Base-by-base conservation (phyloP, 2,113 vertebrate species). In the Lota lota region DNA sequence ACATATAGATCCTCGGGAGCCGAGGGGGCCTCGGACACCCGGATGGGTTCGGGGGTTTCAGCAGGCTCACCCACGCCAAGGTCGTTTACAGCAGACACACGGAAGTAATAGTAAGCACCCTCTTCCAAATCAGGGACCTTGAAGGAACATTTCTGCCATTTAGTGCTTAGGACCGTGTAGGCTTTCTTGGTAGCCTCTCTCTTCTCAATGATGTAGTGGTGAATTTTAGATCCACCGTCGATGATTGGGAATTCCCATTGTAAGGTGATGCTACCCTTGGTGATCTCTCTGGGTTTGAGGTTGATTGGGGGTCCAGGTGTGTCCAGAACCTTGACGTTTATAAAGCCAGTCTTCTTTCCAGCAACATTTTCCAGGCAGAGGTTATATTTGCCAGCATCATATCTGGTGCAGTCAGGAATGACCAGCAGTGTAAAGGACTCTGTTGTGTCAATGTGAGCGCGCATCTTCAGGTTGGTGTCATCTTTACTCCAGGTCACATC, bases 171-270 rank as follows among this genome's bases (percentile, higher is more conserved):
- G 5, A 95, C 95, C 64, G 95, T 93, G 78, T 97, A 99, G 17
- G 97, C 95, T 71, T 99, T 99, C 66, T 96, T 90, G 40, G 97
- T 99, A 5, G 96, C 94, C 72, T 95, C 95, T 73, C 96, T 94
- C 89, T 97, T 98, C 85, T 99, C 97, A 66, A 99, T 91, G 53
- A 99, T 92, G 61, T 99, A 99, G 80, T 96, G 99, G 62, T 90
- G 95, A 84, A 99, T 94, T 77, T 94, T 95, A 53, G 97, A 99
- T 61, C 97, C 97, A 0, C 97, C 97, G 68, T 99, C 97, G 74
- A 99, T 95, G 65, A 99, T 92, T 80, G 97, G 97, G 79, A 97
- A 95, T 87, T 99, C 97, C 97, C 97, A 99, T 51, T 98, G 96
- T 28, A 99, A 89, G 28, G 93, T 96, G 77, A 99, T 95, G 78